phyloP scores from a whole-genome alignment of 2,113 vertebrate genomes.

The Bungarus multicinctus region DNA sequence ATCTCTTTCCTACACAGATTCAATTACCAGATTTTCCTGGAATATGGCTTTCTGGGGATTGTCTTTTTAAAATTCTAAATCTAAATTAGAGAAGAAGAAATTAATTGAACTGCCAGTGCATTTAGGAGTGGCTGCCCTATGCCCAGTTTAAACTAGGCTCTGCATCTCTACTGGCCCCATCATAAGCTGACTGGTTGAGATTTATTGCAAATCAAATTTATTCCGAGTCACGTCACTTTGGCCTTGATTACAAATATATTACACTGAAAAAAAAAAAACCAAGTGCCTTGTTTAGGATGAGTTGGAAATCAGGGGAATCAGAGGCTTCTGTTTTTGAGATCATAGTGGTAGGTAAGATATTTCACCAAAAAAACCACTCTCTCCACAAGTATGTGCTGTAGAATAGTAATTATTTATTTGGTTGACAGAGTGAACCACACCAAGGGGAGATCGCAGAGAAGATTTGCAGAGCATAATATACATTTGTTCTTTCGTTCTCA shows the following conservation, averaged over 20 bases:
- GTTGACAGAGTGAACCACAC: slow-evolving; percentile 27
- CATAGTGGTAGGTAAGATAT: slow-evolving; percentile 1
- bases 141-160: slow-evolving; percentile 50
- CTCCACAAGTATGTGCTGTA: slow-evolving; percentile 1
- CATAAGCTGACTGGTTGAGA: slow-evolving; percentile 33
- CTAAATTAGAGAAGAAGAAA: slow-evolving; percentile 46
- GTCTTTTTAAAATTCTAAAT: slow-evolving; percentile 39
- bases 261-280: slow-evolving; percentile 34
- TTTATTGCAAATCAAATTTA: slow-evolving; percentile 57
- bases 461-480: background rate
- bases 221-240: slow-evolving; percentile 35
- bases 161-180: background rate
- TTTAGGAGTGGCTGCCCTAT: slow-evolving; percentile 22
- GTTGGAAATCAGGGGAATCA: slow-evolving; percentile 47
- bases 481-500: background rate
- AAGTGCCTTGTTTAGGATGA: slow-evolving; percentile 41
- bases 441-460: background rate
- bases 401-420: slow-evolving; percentile 31
- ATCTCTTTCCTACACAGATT: background rate
- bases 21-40: slow-evolving; percentile 8
- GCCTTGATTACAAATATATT: slow-evolving; percentile 56
- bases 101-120: slow-evolving; percentile 46
- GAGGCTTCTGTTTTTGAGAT: slow-evolving; percentile 47
- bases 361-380: slow-evolving; percentile 39
- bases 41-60: background rate